phyloP scores from a whole-genome alignment of 2,888 invertebrate species.

The Ptilodon capucinus region DNA sequence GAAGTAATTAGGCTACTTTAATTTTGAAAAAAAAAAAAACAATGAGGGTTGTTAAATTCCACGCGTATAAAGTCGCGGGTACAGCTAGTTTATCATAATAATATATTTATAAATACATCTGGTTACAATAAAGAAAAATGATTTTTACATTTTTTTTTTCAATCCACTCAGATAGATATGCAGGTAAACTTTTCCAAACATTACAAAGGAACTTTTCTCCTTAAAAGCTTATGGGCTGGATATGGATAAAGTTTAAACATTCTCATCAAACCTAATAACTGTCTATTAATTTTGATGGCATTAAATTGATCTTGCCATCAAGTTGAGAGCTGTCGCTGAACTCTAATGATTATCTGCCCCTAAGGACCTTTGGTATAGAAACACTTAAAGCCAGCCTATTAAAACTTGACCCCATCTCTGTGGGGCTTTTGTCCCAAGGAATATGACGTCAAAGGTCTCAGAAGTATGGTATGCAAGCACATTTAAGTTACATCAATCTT shows the following conservation, averaged over 20 bases:
- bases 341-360: slow-evolving; percentile 23
- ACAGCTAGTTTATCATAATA: too few relatives aligned
- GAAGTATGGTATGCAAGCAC: too few relatives aligned
- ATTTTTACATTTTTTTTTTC: too few relatives aligned
- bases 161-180: too few relatives aligned
- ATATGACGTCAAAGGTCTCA: slow-evolving; percentile 4
- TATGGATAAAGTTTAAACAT: slow-evolving; percentile 14
- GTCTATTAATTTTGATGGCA: slow-evolving; percentile 14
- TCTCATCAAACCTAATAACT: slow-evolving; percentile 20
- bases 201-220: background rate
- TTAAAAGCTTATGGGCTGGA: background rate
- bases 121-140: too few relatives aligned
- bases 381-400: slow-evolving; percentile 23
- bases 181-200: background rate
- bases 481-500: too few relatives aligned
- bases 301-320: slow-evolving; percentile 7
- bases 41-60: too few relatives aligned
- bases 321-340: slow-evolving; percentile 4
- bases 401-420: slow-evolving; percentile 14
- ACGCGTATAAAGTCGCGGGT: too few relatives aligned
- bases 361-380: slow-evolving; percentile 12
- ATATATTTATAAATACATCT: too few relatives aligned
- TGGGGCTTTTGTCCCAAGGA: slow-evolving; percentile 1
- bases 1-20: too few relatives aligned
- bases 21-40: too few relatives aligned